phyloP scores from a whole-genome alignment of 53 echinoderm and acorn worm genomes.

The Temnopleurus reevesii region DNA sequence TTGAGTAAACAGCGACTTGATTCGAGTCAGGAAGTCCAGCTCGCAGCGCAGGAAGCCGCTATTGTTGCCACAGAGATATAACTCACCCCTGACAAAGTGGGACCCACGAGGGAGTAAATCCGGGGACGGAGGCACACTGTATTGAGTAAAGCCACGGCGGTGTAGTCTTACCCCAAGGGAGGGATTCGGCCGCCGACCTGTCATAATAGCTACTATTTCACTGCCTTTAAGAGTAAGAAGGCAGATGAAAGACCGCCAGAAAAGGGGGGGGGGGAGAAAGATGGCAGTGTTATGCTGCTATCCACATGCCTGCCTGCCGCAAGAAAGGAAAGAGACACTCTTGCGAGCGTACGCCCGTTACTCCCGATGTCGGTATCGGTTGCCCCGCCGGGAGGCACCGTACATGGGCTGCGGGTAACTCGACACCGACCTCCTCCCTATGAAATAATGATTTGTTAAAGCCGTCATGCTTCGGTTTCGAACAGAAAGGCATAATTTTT shows the following conservation, averaged over 20 bases:
- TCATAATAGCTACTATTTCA: constrained; percentile 56
- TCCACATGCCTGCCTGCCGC: constrained; percentile 27
- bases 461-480: constrained; percentile 60
- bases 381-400: constrained; percentile 57
- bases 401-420: constrained; percentile 57
- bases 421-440: constrained; percentile 52
- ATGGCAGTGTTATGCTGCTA: constrained; percentile 33
- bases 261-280: neutral
- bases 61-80: constrained; percentile 51
- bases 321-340: constrained; percentile 54
- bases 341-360: constrained; percentile 54
- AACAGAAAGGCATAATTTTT: constrained; percentile 46
- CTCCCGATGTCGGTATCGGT: constrained; percentile 52
- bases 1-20: constrained; percentile 52
- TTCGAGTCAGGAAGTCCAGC: constrained; percentile 56
- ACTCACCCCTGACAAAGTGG: constrained; percentile 42
- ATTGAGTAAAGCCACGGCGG: constrained; percentile 34
- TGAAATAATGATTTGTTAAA: constrained; percentile 64
- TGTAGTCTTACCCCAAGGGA: constrained; percentile 38
- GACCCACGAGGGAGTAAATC: constrained; percentile 41
- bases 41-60: constrained; percentile 56
- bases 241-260: neutral
- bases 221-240: constrained; percentile 34
- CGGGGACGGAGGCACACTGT: constrained; percentile 36
- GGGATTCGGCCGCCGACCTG: constrained; percentile 34